Percentiles rank a stretch among this genome's conserved stretches.
phyloP scores from a whole-genome alignment of 2,113 vertebrate species.

The Thryonomys swinderianus region DNA sequence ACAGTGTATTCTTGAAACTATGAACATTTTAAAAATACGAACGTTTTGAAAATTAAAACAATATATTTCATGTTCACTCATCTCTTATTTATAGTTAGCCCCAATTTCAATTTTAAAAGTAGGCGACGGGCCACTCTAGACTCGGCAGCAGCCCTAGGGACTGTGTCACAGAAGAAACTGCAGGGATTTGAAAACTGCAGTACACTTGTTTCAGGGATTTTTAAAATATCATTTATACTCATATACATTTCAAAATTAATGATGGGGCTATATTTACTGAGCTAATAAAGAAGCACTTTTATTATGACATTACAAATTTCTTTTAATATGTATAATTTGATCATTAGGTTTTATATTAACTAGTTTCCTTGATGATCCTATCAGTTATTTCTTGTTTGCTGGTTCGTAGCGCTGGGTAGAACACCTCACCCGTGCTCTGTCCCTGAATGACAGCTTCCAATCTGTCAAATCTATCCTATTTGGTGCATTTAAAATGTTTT shows the following conservation, averaged over 20 bases:
- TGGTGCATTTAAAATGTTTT: neutral
- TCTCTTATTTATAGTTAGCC: neutral
- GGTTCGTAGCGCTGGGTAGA: neutral
- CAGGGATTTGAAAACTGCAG: neutral
- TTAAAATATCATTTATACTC: neutral
- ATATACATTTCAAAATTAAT: constrained; percentile 10
- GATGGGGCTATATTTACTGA: neutral
- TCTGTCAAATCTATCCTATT: neutral
- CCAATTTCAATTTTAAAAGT: constrained; percentile 52
- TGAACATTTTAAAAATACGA: neutral
- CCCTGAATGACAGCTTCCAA: neutral
- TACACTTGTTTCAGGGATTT: neutral
- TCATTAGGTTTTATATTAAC: constrained; percentile 6
- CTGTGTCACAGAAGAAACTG: neutral
- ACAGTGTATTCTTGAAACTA: neutral
- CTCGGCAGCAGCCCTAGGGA: neutral
- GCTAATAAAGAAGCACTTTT: neutral
- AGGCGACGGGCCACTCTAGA: neutral
- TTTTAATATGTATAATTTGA: constrained; percentile 15
- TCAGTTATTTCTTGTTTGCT: neutral
- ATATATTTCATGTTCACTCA: constrained; percentile 9
- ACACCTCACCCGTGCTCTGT: neutral
- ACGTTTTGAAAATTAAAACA: neutral
- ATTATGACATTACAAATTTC: neutral
- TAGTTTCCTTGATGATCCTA: neutral